Evolutionary conservation across 2,888 invertebrate species (phyloP).

Genomic region (Zootermopsis nevadensis): DNA sequence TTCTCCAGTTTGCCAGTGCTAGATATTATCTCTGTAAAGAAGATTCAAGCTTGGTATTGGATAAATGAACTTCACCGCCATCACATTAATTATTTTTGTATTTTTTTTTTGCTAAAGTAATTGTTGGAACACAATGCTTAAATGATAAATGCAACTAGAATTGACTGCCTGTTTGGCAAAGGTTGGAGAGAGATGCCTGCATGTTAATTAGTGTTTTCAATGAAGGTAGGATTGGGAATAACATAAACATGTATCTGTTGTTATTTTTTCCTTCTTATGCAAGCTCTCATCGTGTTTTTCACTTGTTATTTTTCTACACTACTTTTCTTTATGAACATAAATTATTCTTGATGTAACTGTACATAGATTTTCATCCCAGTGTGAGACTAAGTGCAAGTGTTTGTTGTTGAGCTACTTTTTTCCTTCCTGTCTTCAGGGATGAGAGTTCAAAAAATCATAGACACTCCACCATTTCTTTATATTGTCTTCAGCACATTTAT

Average conservation of each 20-base stretch:
- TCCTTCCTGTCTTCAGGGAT: conserved; percentile 1
- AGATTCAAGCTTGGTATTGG: conserved; percentile 50
- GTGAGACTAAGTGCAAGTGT: background rate
- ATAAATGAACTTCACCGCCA: conserved; percentile 53
- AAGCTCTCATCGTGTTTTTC: conserved; percentile 54
- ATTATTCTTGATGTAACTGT: conserved; percentile 30
- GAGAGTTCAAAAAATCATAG: conserved; percentile 15
- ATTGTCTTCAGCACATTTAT: background rate
- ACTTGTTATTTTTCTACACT: conserved; percentile 55
- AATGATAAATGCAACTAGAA: conserved; percentile 21
- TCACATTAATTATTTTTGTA: conserved; percentile 55
- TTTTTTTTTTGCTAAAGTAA: conserved; percentile 52
- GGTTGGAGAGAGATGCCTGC: conserved; percentile 40
- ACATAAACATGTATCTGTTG: conserved; percentile 61
- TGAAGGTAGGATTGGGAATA: conserved; percentile 67
- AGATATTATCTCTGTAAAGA: conserved; percentile 53
- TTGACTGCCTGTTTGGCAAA: conserved; percentile 6
- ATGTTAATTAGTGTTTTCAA: conserved; percentile 11
- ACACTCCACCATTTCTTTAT: background rate
- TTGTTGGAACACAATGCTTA: conserved; percentile 47
- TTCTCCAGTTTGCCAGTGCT: conserved; percentile 54
- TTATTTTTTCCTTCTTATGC: conserved; percentile 52
- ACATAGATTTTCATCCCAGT: conserved; percentile 34
- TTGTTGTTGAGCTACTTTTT: background rate
- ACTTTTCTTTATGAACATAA: conserved; percentile 49